phyloP scores from a whole-genome alignment of 2,797 vertebrate species.

The Enteromius trimaculatus region DNA sequence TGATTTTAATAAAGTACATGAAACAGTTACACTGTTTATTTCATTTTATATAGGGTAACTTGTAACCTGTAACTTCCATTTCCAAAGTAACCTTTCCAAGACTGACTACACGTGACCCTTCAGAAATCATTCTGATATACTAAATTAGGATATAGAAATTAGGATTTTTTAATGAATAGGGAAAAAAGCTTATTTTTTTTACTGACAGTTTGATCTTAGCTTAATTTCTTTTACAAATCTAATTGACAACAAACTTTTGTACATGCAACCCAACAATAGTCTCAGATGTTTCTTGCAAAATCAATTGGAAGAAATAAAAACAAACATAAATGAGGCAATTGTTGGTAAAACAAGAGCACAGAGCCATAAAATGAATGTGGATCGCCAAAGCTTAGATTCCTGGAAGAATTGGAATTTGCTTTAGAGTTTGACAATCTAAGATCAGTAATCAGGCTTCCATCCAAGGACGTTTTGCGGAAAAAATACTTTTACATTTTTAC shows the following conservation, averaged over 20 bases:
- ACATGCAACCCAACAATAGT: neutral
- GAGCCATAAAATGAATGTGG: neutral
- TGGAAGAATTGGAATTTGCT: neutral
- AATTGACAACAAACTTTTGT: neutral
- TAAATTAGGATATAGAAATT: neutral
- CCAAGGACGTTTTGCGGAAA: too few species aligned
- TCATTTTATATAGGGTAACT: neutral
- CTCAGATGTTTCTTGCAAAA: neutral
- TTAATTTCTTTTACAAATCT: neutral
- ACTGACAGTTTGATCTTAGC: neutral
- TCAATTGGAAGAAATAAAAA: neutral
- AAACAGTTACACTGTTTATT: neutral
- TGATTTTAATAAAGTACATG: neutral
- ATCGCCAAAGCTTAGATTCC: neutral
- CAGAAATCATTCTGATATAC: neutral
- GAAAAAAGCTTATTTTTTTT: neutral
- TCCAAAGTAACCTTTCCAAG: neutral
- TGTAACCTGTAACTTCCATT: too few species aligned
- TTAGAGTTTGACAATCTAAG: neutral
- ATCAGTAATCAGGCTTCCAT: too few species aligned
- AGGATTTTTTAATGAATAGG: neutral
- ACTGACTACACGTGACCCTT: neutral
- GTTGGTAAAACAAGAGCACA: neutral
- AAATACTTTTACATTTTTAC: too few species aligned
- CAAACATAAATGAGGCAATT: neutral